Evolutionary conservation across 1,140 invertebrate species (phyloP).

Genomic region (Diachasma alloeum): DNA sequence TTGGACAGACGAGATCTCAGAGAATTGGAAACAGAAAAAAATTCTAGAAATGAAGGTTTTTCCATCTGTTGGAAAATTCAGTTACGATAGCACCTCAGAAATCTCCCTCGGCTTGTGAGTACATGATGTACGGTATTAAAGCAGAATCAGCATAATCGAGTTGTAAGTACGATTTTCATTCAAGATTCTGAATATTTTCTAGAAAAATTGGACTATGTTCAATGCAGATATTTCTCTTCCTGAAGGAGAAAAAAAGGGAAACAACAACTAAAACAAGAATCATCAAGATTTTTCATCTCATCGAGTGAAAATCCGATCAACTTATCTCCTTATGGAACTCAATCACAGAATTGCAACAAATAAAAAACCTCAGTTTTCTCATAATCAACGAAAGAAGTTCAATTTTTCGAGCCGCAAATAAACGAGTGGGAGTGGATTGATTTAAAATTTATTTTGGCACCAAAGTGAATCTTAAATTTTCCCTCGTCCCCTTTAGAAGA

Average conservation of each 20-base stretch:
- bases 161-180: no score
- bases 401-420: neutral
- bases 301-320: neutral
- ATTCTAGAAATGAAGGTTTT: neutral
- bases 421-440: neutral
- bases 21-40: neutral
- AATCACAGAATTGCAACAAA: neutral
- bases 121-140: no score
- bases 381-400: neutral
- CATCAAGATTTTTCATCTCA: neutral
- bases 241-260: neutral
- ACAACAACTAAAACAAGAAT: neutral
- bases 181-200: no score
- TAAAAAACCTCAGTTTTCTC: neutral
- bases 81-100: neutral
- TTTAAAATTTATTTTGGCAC: constrained; percentile 10
- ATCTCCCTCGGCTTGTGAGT: no score
- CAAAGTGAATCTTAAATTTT: neutral
- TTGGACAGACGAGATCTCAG: neutral
- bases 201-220: neutral
- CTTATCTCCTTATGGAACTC: neutral
- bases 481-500: neutral
- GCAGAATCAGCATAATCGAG: no score
- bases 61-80: neutral
- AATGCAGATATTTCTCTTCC: neutral